These are phyloP conservation scores for Anastrepha ludens DNA, from an alignment of 1,140 invertebrate species.

Conservation along the genomic window DNA sequence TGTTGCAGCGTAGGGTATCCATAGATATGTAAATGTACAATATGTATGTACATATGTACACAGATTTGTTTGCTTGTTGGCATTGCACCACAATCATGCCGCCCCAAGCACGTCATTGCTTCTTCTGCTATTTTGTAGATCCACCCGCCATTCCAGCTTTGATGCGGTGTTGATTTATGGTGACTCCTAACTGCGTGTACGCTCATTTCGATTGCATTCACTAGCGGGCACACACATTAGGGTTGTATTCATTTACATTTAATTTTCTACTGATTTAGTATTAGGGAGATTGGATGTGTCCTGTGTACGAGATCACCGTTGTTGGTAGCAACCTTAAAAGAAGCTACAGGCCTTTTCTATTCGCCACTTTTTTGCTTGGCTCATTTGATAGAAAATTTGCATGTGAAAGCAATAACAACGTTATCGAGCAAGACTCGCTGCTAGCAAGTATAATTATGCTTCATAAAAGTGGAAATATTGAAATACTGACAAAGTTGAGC, in stretches of 20 bases:
- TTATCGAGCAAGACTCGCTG: too few relatives aligned
- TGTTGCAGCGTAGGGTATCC: neutral
- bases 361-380: too few relatives aligned
- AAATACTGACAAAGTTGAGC: too few relatives aligned
- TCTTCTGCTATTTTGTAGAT: neutral
- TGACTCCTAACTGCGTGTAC: constrained; percentile 39
- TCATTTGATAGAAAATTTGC: too few relatives aligned
- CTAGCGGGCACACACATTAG: neutral
- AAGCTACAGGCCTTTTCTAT: too few relatives aligned
- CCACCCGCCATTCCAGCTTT: constrained; percentile 27
- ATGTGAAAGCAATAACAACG: too few relatives aligned
- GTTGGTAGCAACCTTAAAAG: too few relatives aligned
- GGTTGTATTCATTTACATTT: neutral
- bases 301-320: too few relatives aligned
- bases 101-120: neutral
- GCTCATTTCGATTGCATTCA: neutral
- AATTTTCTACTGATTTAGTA: too few relatives aligned
- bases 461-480: too few relatives aligned
- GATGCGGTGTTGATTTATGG: constrained; percentile 38
- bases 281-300: too few relatives aligned
- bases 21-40: neutral
- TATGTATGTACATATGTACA: neutral
- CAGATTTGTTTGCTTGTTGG: constrained; percentile 35
- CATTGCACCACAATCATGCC: constrained; percentile 12
- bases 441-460: too few relatives aligned